Evolutionary conservation across 2,888 invertebrate species (phyloP).

Genomic region (Romanomermis culicivorax): DNA sequence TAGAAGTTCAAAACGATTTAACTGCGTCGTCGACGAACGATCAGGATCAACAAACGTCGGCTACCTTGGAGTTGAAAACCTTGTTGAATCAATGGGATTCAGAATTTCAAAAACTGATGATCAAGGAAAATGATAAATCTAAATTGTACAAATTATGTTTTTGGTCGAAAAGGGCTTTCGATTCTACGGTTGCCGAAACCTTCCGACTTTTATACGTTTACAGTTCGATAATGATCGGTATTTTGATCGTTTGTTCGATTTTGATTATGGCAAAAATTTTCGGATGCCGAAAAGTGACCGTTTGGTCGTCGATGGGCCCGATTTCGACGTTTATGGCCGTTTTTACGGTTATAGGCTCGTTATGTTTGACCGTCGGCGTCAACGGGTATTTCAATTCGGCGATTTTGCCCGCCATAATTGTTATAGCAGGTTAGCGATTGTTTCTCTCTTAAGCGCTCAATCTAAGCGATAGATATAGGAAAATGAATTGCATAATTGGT

Average conservation of each 20-base stretch:
- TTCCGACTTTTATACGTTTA: constrained; percentile 1
- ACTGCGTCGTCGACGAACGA: neutral
- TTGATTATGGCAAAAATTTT: neutral
- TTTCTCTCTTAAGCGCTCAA: no score
- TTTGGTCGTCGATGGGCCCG: neutral
- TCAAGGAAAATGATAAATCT: neutral
- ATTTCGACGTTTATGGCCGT: neutral
- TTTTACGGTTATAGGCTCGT: neutral
- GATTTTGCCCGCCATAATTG: neutral
- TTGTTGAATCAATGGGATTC: neutral
- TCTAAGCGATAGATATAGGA: no score
- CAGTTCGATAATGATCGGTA: neutral
- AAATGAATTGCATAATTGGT: no score
- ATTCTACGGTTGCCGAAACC: neutral
- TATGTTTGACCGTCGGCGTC: neutral
- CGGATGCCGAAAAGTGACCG: neutral
- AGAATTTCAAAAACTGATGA: neutral
- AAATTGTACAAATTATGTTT: neutral
- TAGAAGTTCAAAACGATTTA: neutral
- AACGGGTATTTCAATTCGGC: neutral
- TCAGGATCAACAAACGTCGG: neutral
- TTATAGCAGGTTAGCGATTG: neutral
- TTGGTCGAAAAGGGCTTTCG: constrained; percentile 5
- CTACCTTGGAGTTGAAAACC: neutral
- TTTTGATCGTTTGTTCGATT: neutral